Evolutionary conservation across 92 coral and sea anemone genomes (phyloP), one percentile per base, ranked within the genome.

Genomic region (Zoanthus gigantus): DNA sequence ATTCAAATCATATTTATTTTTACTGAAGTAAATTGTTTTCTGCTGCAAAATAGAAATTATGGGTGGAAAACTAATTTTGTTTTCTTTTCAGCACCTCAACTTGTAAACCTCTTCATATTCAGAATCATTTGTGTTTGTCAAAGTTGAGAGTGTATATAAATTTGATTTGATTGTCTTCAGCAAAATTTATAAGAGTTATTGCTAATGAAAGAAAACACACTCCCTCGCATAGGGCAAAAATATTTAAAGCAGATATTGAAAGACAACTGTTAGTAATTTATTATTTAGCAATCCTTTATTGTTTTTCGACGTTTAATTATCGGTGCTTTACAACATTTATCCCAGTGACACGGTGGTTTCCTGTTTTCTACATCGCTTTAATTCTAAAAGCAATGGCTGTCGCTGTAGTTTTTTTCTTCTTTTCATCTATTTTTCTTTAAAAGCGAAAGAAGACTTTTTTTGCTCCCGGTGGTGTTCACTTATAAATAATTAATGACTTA

Each of bases 241-340:
- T 7, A 48, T 45, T 81, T 48, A 12, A 32, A 81, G 53, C 85
- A 81, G 75, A 47, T 65, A 67, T 81, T 61, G 73, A 15, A 47
- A 66, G 61, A 50, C 74, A 52, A 47, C 75, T 67, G 85, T 81
- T 66, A 34, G 85, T 68, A 66, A 81, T 81, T 66, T 81, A 81
- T 81, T 81, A 81, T 81, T 81, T 81, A 81, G 85, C 47, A n/a
- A 66, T 46, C 45, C 48, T 63, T 81, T 47, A 81, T 81, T 81
- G 75, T 81, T 65, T 81, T 65, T 80, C 60, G 57, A 67, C 28
- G 57, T 81, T 81, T 81, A 81, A 81, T 81, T 81, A 66, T 46
- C 1, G 45, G 85, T 65, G 75, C 45, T 16, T 46, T 66, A 56
- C 71, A 34, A 28, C 67, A 63, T 77, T 66, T 65, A 42, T 65